Evolutionary conservation across 2,888 invertebrate species (phyloP), one percentile per base, ranked within the genome.

Genomic region (Nemurella pictetii): DNA sequence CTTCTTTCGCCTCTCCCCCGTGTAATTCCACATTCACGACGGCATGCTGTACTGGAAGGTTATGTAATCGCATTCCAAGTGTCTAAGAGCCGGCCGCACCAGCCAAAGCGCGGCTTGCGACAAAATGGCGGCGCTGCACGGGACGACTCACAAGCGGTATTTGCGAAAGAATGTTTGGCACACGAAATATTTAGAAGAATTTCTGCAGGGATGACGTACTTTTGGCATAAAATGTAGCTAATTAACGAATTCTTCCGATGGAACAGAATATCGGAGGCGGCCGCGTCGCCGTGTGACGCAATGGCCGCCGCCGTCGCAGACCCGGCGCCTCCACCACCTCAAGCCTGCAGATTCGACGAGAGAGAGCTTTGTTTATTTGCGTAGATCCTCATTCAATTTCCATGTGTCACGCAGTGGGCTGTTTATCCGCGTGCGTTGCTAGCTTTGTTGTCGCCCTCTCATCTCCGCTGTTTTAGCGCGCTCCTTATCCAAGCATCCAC

Each of bases 11-110:
- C 28, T 72, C 27, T 72, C 82, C 78, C 30, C n/a, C 26, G n/a
- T 29, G 82, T 72, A 55, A 82, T 82, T 82, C 72, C n/a, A 72
- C 82, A 82, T 82, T 36, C 82, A 82, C 55, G 82, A 26, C 82
- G 72, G 55, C 35, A 5, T 80, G 32, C 29, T 35, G 36, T 36
- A n/a, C 80, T 30, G 80, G 35, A 75, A 75, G 75, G 32, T 15
- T 36, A n/a, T 82, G 82, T 82, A 82, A 82, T 82, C 82, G 82
- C 82, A 82, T 82, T 82, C 82, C 82, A 72, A 82, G 82, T 72
- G 72, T 82, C 72, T 82, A 72, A 82, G 82, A 82, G 82, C 26
- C 27, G 25, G 81, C 35, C 15, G n/a, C 29, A 2, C 30, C 27
- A 78, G 30, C 30, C 20, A 74, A 26, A 74, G 25, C 74, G 35